Evolutionary conservation across 2,888 invertebrate species (phyloP).

Genomic region (Physocephala rufipes): DNA sequence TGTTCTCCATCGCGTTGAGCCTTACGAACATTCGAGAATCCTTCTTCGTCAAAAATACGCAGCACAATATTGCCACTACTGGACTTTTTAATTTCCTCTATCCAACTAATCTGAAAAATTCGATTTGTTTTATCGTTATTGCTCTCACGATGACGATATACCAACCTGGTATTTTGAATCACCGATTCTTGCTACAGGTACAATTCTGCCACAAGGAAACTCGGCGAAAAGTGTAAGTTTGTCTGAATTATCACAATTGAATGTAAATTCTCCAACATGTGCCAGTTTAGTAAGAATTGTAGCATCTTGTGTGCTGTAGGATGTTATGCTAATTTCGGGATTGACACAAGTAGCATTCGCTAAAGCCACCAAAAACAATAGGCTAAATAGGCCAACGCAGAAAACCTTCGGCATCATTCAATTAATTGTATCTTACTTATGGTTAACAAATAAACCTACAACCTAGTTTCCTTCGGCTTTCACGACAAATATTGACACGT

Average conservation of each 20-base stretch:
- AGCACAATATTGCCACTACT: slow-evolving; percentile 83
- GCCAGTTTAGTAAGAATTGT: slow-evolving; percentile 90
- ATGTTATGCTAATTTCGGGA: slow-evolving; percentile 77
- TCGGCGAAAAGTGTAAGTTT: slow-evolving; percentile 87
- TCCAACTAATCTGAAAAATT: slow-evolving; percentile 86
- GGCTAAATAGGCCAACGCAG: slow-evolving; percentile 50
- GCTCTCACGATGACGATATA: no score
- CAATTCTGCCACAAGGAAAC: slow-evolving; percentile 80
- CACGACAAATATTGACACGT: no score
- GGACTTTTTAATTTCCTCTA: slow-evolving; percentile 84
- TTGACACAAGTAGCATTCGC: slow-evolving; percentile 68
- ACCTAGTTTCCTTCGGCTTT: no score
- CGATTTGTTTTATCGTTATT: background rate
- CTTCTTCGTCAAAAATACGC: slow-evolving; percentile 90
- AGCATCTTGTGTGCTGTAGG: slow-evolving; percentile 92
- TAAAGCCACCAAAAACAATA: slow-evolving; percentile 46
- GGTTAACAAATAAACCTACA: no score
- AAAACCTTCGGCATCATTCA: slow-evolving; percentile 53
- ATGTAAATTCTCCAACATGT: slow-evolving; percentile 87
- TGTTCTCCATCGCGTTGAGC: slow-evolving; percentile 79
- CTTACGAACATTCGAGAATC: slow-evolving; percentile 86
- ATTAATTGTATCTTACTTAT: background rate
- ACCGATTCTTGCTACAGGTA: slow-evolving; percentile 82
- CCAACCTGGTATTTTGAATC: slow-evolving; percentile 86
- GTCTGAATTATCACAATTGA: slow-evolving; percentile 79